Conservation (phyloP, 2,113 vertebrate genomes). For the Melanerpes formicivorus region DNA sequence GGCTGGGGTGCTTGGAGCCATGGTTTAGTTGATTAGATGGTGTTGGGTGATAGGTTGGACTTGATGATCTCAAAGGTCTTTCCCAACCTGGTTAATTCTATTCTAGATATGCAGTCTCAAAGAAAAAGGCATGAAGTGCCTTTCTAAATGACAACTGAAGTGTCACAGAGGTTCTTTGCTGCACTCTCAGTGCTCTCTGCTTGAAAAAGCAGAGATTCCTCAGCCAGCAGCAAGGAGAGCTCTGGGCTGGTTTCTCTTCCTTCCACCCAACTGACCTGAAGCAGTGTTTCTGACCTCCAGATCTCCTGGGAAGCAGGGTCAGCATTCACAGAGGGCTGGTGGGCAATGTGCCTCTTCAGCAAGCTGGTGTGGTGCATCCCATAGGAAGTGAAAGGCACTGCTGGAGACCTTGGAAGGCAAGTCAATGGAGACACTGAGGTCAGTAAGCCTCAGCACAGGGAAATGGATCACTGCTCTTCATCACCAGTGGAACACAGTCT, state of each 20-base stretch:
- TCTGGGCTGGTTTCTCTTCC: not conserved
- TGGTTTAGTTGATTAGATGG: no score
- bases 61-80: no score
- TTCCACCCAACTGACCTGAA: slow-evolving; percentile 76
- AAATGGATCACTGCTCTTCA: not conserved
- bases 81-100: no score
- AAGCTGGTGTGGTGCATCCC: slow-evolving; percentile 90
- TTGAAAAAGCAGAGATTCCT: not conserved
- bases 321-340: slow-evolving; percentile 92
- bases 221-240: not conserved
- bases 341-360: slow-evolving; percentile 92
- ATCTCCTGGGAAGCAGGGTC: slow-evolving; percentile 96
- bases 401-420: slow-evolving; percentile 77
- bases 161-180: not conserved
- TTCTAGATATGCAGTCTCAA: not conserved
- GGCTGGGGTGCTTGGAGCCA: no score
- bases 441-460: not conserved
- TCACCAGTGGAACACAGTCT: not conserved
- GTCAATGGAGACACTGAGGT: not conserved
- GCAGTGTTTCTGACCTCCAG: slow-evolving; percentile 92
- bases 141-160: not conserved
- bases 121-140: not conserved
- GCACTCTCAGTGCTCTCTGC: not conserved
- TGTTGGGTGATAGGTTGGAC: no score
- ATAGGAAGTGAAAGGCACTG: slow-evolving; percentile 86